Evolutionary conservation across 2,888 invertebrate species (phyloP).

Genomic region (Rhagonycha fulva): DNA sequence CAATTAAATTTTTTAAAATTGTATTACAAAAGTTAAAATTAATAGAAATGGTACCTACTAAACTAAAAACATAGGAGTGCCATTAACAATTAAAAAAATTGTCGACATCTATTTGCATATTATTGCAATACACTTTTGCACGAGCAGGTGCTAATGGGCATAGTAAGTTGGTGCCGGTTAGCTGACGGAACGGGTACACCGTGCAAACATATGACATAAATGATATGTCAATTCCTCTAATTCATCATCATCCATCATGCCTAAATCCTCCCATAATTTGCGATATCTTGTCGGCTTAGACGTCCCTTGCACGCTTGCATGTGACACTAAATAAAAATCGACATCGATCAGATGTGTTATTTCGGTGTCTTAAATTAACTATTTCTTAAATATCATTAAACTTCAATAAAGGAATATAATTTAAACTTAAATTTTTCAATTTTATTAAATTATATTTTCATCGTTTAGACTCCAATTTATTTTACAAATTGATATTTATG

Average conservation of each 20-base stretch:
- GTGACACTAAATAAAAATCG: constrained; percentile 82
- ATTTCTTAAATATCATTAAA: no score
- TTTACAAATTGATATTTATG: no score
- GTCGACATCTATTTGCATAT: constrained; percentile 52
- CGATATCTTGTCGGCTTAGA: constrained; percentile 87
- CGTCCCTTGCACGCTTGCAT: constrained; percentile 77
- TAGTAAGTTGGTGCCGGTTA: constrained; percentile 89
- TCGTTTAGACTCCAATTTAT: no score
- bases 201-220: constrained; percentile 82
- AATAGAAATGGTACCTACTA: no score
- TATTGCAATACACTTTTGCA: constrained; percentile 59
- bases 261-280: constrained; percentile 78
- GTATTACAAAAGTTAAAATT: no score
- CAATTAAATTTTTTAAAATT: no score
- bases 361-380: constrained; percentile 71
- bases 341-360: constrained; percentile 86
- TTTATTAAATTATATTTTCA: no score
- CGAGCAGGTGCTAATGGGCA: constrained; percentile 85
- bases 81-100: constrained; percentile 60
- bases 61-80: constrained; percentile 73
- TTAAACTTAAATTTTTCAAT: no score
- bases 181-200: constrained; percentile 82
- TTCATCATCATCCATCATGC: constrained; percentile 71
- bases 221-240: constrained; percentile 81
- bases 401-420: no score